Evolutionary conservation across 1,140 invertebrate genomes (phyloP).

Genomic region (Calliphora vicina): DNA sequence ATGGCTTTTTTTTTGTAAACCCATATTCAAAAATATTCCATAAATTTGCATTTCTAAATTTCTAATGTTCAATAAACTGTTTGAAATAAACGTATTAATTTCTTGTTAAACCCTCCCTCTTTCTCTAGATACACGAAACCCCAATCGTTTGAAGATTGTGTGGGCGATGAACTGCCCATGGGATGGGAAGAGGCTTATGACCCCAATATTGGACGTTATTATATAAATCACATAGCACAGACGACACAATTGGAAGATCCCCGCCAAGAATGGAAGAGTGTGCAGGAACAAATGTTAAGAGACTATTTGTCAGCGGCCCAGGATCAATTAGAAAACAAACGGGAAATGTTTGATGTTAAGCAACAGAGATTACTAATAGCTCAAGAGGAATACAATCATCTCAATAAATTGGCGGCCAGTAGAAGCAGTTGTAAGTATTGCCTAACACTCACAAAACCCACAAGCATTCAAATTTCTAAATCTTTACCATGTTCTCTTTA

Average conservation of each 20-base stretch:
- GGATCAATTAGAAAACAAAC: conserved; percentile 94
- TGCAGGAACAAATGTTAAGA: conserved; percentile 95
- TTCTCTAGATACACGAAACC: conserved; percentile 92
- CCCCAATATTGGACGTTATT: conserved; percentile 91
- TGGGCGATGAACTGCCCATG: conserved; percentile 94
- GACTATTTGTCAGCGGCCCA: conserved; percentile 95
- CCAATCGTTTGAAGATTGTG: conserved; percentile 95
- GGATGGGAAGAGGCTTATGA: conserved; percentile 97
- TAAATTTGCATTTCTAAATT: not conserved
- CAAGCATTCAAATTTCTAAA: not conserved
- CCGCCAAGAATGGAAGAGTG: conserved; percentile 91
- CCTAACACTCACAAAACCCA: no score
- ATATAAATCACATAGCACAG: conserved; percentile 95
- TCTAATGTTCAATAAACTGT: not conserved
- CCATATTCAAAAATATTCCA: not conserved
- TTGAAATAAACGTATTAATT: not conserved
- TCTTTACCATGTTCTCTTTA: conserved; percentile 42
- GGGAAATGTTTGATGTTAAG: conserved; percentile 95
- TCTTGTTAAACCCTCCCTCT: not conserved
- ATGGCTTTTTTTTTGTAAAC: not conserved
- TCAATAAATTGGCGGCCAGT: conserved; percentile 85
- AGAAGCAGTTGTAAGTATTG: conserved; percentile 82
- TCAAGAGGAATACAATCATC: conserved; percentile 94
- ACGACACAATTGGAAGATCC: conserved; percentile 96
- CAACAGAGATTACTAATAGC: conserved; percentile 90